Conservation (phyloP, 2,797 vertebrate species). For the Megalops cyprinoides region DNA sequence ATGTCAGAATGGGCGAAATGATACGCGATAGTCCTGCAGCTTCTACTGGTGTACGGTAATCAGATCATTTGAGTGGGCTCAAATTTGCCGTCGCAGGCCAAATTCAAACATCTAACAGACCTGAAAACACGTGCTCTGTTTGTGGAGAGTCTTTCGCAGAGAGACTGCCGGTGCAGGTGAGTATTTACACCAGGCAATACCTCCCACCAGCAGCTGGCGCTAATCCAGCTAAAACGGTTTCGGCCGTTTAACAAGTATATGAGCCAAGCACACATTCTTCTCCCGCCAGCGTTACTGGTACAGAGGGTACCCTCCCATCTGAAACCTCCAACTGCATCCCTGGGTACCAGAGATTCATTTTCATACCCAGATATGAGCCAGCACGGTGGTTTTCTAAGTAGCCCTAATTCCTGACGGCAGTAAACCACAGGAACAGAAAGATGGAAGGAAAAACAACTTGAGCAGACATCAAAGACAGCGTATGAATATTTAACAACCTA, state of each 20-base stretch:
- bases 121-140: neutral
- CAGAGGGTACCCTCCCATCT: neutral
- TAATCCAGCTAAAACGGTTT: neutral
- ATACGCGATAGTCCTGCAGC: neutral
- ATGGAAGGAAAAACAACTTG: neutral
- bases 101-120: neutral
- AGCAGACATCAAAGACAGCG: neutral
- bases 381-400: neutral
- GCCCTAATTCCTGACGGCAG: neutral
- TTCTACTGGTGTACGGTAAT: neutral
- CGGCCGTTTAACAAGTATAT: neutral
- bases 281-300: neutral
- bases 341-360: neutral
- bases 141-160: neutral
- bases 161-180: neutral
- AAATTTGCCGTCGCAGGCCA: neutral
- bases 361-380: neutral
- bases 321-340: neutral
- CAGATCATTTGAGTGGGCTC: neutral
- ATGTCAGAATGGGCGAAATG: neutral
- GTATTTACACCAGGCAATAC: neutral
- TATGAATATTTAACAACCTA: neutral
- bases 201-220: conserved; percentile 5
- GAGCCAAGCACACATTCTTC: neutral
- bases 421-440: neutral